Evolutionary conservation across 2,888 invertebrate species (phyloP), one percentile per base, ranked within the genome.

Genomic region (Harpalus rubripes): DNA sequence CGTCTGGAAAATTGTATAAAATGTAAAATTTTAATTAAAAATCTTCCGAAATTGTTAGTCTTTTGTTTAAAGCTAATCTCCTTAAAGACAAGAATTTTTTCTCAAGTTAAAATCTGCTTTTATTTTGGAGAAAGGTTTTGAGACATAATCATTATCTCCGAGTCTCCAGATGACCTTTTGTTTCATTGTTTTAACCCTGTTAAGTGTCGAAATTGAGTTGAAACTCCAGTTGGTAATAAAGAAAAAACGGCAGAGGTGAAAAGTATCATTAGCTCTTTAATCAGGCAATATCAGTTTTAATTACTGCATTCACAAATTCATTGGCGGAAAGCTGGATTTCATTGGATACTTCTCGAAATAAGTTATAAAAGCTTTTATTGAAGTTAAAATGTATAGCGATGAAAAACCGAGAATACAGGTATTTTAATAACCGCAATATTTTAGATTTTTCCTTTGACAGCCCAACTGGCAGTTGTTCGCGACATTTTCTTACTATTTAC

Each of bases 251-350:
- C 22, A 22, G 22, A 22, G 63, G 22, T 63, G 22, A 22, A 22
- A 10, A 22, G 18, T 26, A 63, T 63, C 63, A 18, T 63, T 63
- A 63, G 63, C 63, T 68, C 76, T 65, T 65, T 63, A 65, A 81
- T 81, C 41, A 44, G 41, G 68, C 52, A 81, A 63, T 81, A 68
- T 81, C 81, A 81, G 44, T 81, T 81, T 81, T 81, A 81, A 81
- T 81, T 81, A 65, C 52, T 18, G 44, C 81, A 63, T 65, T 81
- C 65, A 65, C 68, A 65, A 65, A 65, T 44, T 26, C 65, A 81
- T 65, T 52, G 68, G 41, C 22, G 79, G 58, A 52, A 81, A 41
- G 0, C 56, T 18, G 74, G 74, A 44, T 56, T 74, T 41, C 52
- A 79, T 81, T n/a, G n/a, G n/a, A n/a, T n/a, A n/a, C n/a, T n/a